Base-by-base conservation (phyloP, 2,888 invertebrate species). In the Hylaea fasciaria region DNA sequence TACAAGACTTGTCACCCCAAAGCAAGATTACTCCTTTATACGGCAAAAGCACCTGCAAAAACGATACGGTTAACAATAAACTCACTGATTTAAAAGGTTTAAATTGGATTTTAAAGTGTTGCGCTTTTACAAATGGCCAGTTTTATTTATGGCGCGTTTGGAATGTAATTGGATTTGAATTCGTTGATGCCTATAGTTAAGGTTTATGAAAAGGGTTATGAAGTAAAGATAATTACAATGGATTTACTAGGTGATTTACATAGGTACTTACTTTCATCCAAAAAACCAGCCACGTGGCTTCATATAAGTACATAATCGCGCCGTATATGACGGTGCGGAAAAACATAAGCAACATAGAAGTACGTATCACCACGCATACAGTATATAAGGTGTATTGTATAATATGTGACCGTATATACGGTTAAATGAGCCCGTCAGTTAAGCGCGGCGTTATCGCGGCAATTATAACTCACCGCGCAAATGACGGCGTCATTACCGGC, bases 391-490 rank as follows among this genome's bases (percentile, higher is more conserved):
- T n/a, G n/a, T n/a, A n/a, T n/a, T n/a, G n/a, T n/a, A n/a, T 22
- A 22, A 2, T 17, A 16, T 32, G 43, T 22, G 12, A 14, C 32
- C 48, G 35, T 45, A 65, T 71, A 72, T 70, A 66, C 54, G 77
- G 82, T 85, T 85, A 85, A 85, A 76, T 74, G 73, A 71, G 73
- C 69, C 74, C 69, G 73, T 72, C 72, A 68, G 72, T 73, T 48
- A 37, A 68, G 66, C 64, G 62, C 65, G 64, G 75, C 78, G 81
- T 81, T 82, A 82, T 82, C 84, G 72, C 71, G 61, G 80, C 89
- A 90, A 91, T 91, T 90, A 91, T 84, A 91, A 89, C 83, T 88
- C 90, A 86, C 85, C 81, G 85, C 85, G 84, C 82, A 89, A 91
- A 91, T 87, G 90, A 88, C 89, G 85, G 81, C 85, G 83, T 77